These are phyloP conservation scores for Strix uralensis DNA, from an alignment of 2,113 vertebrate species.

Conservation along the genomic window DNA sequence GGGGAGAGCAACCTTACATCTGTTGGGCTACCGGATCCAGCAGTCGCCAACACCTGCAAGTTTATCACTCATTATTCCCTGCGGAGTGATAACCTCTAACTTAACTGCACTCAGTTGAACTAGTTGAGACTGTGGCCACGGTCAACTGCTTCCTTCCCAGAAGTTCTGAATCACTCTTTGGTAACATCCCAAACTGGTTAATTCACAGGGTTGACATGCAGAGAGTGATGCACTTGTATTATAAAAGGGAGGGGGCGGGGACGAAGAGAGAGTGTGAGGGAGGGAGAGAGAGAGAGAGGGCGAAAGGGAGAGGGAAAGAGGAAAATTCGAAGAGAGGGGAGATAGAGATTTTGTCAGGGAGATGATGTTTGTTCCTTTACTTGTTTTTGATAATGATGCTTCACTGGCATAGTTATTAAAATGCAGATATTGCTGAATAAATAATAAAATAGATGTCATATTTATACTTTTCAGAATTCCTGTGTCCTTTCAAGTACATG, in stretches of 20 bases:
- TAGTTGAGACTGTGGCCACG: not conserved
- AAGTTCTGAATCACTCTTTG: not conserved
- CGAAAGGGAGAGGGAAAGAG: not conserved
- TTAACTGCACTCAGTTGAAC: not conserved
- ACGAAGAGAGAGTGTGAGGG: too few species aligned
- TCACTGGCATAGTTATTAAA: not conserved
- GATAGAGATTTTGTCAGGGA: not conserved
- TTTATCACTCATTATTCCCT: not conserved
- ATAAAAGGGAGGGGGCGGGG: not conserved
- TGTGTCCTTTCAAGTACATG: not conserved
- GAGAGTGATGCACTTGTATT: not conserved
- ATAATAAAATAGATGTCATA: not conserved
- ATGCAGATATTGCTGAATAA: not conserved
- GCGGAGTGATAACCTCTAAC: not conserved
- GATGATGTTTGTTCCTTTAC: not conserved
- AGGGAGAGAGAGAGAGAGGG: accelerated
- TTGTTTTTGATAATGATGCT: not conserved
- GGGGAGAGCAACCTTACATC: not conserved
- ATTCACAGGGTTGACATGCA: not conserved
- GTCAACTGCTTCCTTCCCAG: not conserved
- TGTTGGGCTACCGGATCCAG: not conserved
- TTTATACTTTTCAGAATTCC: not conserved
- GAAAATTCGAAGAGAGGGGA: too few species aligned
- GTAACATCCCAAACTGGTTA: not conserved
- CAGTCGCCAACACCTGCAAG: not conserved